Percentiles rank a stretch among this genome's conserved stretches.
Evolutionary conservation across 1,140 invertebrate genomes (phyloP).

Genomic region (Scaptomyza montana): DNA sequence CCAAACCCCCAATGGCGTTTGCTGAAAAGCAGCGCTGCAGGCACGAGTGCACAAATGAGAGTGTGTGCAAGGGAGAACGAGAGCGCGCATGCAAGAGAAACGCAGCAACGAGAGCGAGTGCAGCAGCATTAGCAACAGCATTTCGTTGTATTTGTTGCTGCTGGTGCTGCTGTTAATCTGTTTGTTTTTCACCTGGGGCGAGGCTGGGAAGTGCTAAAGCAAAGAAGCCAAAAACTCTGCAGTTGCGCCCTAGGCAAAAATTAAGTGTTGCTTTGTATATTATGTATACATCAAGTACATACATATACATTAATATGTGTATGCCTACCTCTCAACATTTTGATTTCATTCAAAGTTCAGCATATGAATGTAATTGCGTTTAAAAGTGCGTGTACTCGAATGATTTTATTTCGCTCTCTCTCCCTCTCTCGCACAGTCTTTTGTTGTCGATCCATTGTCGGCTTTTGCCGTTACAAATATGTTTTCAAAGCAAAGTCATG

Average conservation of each 20-base stretch:
- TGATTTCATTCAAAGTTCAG: slow-evolving; percentile 47
- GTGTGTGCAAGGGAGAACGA: slow-evolving; percentile 9
- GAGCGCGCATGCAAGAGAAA: neutral
- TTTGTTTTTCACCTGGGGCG: slow-evolving; percentile 46
- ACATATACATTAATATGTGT: slow-evolving; percentile 3
- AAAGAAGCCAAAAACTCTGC: slow-evolving; percentile 40
- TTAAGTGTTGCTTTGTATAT: slow-evolving; percentile 28
- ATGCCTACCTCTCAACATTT: slow-evolving; percentile 29
- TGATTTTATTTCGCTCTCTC: slow-evolving; percentile 37
- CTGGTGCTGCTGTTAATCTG: slow-evolving; percentile 24
- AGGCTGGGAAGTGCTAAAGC: slow-evolving; percentile 29
- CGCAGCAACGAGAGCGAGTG: slow-evolving; percentile 24
- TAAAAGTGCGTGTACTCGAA: slow-evolving; percentile 77
- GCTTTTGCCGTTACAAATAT: slow-evolving; percentile 75
- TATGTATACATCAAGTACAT: slow-evolving; percentile 5
- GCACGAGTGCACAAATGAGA: slow-evolving; percentile 54
- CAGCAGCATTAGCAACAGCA: slow-evolving; percentile 22
- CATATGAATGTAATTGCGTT: slow-evolving; percentile 67
- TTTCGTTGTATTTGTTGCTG: slow-evolving; percentile 13
- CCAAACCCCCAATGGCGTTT: slow-evolving; percentile 77
- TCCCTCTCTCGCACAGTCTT: slow-evolving; percentile 9
- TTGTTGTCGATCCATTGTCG: slow-evolving; percentile 59
- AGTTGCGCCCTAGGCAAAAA: slow-evolving; percentile 42
- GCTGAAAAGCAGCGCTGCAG: slow-evolving; percentile 58
- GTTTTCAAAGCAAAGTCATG: slow-evolving; percentile 80